Evolutionary conservation across 1,140 invertebrate species (phyloP).

Genomic region (Papilio xuthus): DNA sequence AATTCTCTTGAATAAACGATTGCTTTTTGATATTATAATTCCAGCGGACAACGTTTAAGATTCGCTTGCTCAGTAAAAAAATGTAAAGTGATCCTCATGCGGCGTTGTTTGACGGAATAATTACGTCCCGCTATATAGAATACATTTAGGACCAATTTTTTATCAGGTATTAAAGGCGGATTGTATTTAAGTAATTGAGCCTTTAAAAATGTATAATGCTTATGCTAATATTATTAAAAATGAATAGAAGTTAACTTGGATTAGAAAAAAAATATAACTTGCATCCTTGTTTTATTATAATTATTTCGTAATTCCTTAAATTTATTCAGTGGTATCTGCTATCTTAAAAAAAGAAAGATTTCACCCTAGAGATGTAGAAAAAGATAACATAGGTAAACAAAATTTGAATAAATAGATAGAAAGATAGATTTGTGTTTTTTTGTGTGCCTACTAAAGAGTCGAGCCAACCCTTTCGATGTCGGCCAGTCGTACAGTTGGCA

Average conservation of each 20-base stretch:
- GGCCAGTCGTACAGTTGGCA: slow-evolving; percentile 60
- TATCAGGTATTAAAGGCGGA: slow-evolving; percentile 16
- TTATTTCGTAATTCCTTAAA: not conserved
- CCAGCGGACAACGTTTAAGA: slow-evolving; percentile 65
- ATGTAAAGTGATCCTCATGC: slow-evolving; percentile 72
- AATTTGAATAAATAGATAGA: slow-evolving; percentile 66
- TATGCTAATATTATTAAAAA: too few species aligned
- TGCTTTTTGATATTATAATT: slow-evolving; percentile 78
- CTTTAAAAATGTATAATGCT: not conserved
- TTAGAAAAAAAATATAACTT: not conserved
- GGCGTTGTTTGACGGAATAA: slow-evolving; percentile 30
- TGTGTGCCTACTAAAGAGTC: slow-evolving; percentile 55
- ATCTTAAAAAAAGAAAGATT: not conserved
- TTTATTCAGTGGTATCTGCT: not conserved
- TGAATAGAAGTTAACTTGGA: not conserved
- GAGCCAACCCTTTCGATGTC: slow-evolving; percentile 74
- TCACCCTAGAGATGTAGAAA: slow-evolving; percentile 4
- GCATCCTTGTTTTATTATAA: not conserved
- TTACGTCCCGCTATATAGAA: slow-evolving; percentile 49
- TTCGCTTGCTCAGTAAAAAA: slow-evolving; percentile 65
- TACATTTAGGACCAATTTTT: slow-evolving; percentile 53
- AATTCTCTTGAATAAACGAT: slow-evolving; percentile 77
- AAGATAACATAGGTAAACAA: slow-evolving; percentile 43
- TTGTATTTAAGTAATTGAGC: not conserved
- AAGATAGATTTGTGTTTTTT: slow-evolving; percentile 62